A percentile compares a stretch with the other conserved stretches of the same genome.
These are phyloP conservation scores for Tetragnatha versicolor DNA, from an alignment of 1,140 invertebrate species.

Conservation along the genomic window DNA sequence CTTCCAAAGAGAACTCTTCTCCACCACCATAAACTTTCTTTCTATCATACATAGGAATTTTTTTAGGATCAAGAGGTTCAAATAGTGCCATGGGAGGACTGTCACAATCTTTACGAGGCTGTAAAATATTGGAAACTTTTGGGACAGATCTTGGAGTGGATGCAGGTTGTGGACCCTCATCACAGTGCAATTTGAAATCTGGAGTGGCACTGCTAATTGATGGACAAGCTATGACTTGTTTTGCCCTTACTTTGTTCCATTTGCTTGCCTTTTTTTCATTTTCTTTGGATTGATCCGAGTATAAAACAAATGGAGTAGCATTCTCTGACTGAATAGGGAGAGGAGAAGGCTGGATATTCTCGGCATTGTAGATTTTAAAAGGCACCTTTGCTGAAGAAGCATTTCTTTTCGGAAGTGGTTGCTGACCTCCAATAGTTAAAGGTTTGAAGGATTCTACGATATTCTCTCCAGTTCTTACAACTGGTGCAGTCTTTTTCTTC, in stretches of 20 bases:
- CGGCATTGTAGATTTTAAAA: conserved; percentile 30
- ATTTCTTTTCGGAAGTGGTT: conserved; percentile 20
- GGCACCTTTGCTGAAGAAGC: background rate
- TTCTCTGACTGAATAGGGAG: conserved; percentile 15
- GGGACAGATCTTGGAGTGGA: conserved; percentile 13
- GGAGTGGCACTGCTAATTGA: conserved; percentile 38
- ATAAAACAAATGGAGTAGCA: background rate
- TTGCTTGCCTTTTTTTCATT: conserved; percentile 63
- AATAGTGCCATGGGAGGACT: conserved; percentile 60
- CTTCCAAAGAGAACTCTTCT: conserved; percentile 69
- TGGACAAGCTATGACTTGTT: background rate
- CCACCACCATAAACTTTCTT: conserved; percentile 66
- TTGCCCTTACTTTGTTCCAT: conserved; percentile 62
- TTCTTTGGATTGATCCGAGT: conserved; percentile 60
- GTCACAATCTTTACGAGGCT: background rate
- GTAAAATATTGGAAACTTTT: conserved; percentile 26
- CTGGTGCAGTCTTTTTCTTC: conserved; percentile 7
- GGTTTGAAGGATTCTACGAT: background rate
- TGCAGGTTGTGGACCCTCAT: conserved; percentile 49
- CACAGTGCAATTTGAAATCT: conserved; percentile 60
- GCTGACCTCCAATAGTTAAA: background rate
- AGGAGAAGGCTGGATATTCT: conserved; percentile 7
- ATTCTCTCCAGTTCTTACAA: conserved; percentile 13
- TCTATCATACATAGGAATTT: conserved; percentile 66
- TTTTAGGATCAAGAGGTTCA: conserved; percentile 62